These are phyloP conservation scores for Steinernema khuongi DNA, from an alignment of 1,140 invertebrate species.

Conservation along the genomic window DNA sequence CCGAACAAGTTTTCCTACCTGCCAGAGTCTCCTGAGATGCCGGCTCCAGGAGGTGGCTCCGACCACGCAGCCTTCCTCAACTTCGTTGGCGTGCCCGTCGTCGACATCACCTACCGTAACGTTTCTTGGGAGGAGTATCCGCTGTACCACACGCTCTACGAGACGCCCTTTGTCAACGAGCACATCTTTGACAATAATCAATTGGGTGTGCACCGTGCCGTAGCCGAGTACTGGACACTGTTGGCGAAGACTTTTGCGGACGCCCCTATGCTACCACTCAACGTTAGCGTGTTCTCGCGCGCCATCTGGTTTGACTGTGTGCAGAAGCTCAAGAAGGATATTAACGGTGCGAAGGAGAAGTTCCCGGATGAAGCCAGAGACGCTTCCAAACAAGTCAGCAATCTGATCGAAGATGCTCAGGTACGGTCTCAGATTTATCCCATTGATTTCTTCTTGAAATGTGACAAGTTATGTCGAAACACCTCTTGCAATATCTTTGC, in stretches of 20 bases:
- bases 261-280: slow-evolving; percentile 59
- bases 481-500: no score
- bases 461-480: no score
- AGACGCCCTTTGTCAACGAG: slow-evolving; percentile 60
- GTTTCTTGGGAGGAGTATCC: slow-evolving; percentile 53
- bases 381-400: neutral
- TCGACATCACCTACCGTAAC: slow-evolving; percentile 42
- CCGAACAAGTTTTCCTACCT: neutral
- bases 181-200: slow-evolving; percentile 57
- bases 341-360: slow-evolving; percentile 17
- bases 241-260: slow-evolving; percentile 59
- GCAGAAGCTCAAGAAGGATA: slow-evolving; percentile 29
- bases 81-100: slow-evolving; percentile 50
- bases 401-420: neutral
- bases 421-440: no score
- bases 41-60: slow-evolving; percentile 54
- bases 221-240: slow-evolving; percentile 58
- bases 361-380: neutral
- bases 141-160: slow-evolving; percentile 62
- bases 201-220: slow-evolving; percentile 51
- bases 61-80: slow-evolving; percentile 58
- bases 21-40: slow-evolving; percentile 13
- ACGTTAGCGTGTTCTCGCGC: slow-evolving; percentile 41
- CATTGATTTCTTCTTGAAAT: no score
- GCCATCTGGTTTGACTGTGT: slow-evolving; percentile 39